Evolutionary conservation across 2,888 invertebrate genomes (phyloP), one percentile per base, ranked within the genome.

Genomic region (Eupithecia subumbrata): DNA sequence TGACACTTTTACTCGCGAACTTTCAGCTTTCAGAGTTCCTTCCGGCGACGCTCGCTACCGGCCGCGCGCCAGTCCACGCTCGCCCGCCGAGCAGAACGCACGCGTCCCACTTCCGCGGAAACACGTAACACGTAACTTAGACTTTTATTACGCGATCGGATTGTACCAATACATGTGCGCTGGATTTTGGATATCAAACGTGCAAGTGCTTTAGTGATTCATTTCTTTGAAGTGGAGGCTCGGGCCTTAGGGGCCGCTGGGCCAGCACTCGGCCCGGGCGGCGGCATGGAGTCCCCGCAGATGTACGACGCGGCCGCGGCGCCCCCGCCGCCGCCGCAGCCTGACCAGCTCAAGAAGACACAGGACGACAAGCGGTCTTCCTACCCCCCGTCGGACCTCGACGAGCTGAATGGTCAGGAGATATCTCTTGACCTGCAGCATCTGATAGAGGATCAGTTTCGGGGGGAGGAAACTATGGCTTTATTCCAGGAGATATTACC

Each of bases 361-460:
- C 92, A 95, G 80, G 96, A 97, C 80, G 97, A 97, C 83, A 96
- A 96, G 85, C 95, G 97, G 85, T 95, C 97, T 84, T 96, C 97
- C 77, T 97, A 97, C 91, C 96, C 97, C 78, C 97, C 97, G 76
- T 97, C 97, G 78, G 98, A 98, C 88, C 94, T 98, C 79, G 97
- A 97, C 88, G 98, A 98, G 90, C 96, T 99, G 86, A 98, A 98
- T 90, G 97, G 97, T 76, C 98, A 98, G 82, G 99, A 99, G 93
- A 98, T 98, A 90, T 98, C 98, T 81, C 95, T 99, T 87, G 98
- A 99, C 88, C 95, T 99, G 82, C 98, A 98, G 88, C 97, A 98
- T 91, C 96, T 99, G 85, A 98, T 99, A 88, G 98, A 98, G 93
- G 98, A 98, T 90, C 98, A 98, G 93, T 98, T 98, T 93, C 96